Evolutionary conservation across 2,113 vertebrate species (phyloP), one percentile per base, ranked within the genome.

Genomic region (Chionis minor): DNA sequence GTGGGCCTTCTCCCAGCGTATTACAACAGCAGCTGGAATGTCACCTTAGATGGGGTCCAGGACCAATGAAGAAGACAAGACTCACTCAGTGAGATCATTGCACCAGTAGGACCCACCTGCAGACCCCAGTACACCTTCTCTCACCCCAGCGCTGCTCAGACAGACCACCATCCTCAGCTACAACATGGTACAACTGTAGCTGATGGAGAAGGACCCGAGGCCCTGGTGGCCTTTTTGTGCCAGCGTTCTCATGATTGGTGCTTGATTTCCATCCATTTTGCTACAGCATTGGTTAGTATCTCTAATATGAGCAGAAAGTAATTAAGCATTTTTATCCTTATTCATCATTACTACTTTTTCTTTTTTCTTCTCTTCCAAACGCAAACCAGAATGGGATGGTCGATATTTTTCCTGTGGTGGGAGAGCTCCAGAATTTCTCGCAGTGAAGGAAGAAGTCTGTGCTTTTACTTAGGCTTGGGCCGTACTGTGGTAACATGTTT

Each of bases 171-270:
- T 13, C 35, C 65, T 65, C 42, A 52, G 27, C 33, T 59, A 7
- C 66, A 21, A 6, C 22, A 3, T 4, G 22, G 27, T 62, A 40
- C 44, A n/a, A 22, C 8, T 42, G 30, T 61, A 52, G 72, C 55
- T 62, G 77, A 62, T 84, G 55, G 26, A 44, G 35, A 51, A 12
- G 11, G 49, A 22, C 44, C 62, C 69, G 8, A 27, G 56, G 65
- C 16, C n/a, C 14, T 8, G 0, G 27, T 1, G 17, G 6, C 33
- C 23, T 16, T 59, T 33, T 45, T 24, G 45, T 66, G 40, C n/a
- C 33, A 19, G 3, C 1, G 3, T 3, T 15, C 44, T 58, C 27
- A 2, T 0, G 3, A 2, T 10, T 28, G 38, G 27, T 75, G n/a
- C 28, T 44, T 40, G 22, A 4, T 62, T 58, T 81, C 83, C 30